phyloP scores from a whole-genome alignment of 2,797 vertebrate genomes.

The Notamacropus eugenii region DNA sequence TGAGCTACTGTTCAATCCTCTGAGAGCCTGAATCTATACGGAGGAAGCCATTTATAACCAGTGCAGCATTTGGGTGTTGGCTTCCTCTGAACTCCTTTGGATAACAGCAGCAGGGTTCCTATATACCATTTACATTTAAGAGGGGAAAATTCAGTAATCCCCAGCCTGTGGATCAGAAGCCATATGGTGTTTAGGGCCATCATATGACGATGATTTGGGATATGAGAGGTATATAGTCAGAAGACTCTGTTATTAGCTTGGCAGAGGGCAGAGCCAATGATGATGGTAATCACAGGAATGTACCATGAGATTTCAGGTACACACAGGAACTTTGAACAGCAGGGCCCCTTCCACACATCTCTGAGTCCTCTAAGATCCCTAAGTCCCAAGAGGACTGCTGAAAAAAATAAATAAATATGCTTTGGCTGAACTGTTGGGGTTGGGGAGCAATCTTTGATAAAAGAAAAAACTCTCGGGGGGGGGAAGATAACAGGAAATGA shows the following conservation, averaged over 20 bases:
- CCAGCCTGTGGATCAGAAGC: not conserved
- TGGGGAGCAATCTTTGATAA: not conserved
- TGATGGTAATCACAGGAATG: not conserved
- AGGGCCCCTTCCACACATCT: not conserved
- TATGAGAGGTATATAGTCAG: not conserved
- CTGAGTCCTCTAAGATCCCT: not conserved
- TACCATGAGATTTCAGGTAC: conserved; percentile 1
- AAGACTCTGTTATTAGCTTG: not conserved
- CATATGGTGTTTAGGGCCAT: not conserved
- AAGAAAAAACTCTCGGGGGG: not conserved
- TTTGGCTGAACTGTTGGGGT: not conserved
- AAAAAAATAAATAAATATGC: conserved; percentile 13
- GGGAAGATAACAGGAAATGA: not conserved
- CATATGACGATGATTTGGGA: not conserved
- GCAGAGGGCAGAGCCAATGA: conserved; percentile 23
- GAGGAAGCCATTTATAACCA: conserved; percentile 1
- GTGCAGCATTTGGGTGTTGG: not conserved
- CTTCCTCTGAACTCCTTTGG: not conserved
- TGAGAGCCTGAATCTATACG: not conserved
- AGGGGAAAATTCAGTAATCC: not conserved
- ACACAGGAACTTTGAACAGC: not conserved
- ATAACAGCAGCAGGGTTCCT: not conserved
- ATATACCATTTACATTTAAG: not conserved
- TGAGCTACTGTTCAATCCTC: conserved; percentile 31
- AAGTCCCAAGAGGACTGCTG: not conserved